phyloP scores from a whole-genome alignment of 2,888 invertebrate species.

The Brachyptera putata region DNA sequence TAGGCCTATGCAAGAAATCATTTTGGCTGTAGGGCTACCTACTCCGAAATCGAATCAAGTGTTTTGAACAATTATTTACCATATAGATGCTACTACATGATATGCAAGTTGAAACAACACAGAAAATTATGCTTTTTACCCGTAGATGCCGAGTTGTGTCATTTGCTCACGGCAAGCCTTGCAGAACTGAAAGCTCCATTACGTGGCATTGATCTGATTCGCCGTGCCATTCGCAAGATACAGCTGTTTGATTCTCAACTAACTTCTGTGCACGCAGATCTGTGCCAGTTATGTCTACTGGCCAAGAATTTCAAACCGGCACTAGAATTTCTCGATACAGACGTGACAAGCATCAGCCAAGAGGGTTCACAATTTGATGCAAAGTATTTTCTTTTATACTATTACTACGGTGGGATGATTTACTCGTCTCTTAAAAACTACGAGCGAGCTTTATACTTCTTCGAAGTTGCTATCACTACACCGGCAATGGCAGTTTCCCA shows the following conservation, averaged over 20 bases:
- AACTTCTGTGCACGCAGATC: conserved; percentile 90
- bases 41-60: too few relatives aligned
- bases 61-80: too few relatives aligned
- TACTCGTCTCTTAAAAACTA: conserved; percentile 91
- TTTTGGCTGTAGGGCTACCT: too few relatives aligned
- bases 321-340: conserved; percentile 79
- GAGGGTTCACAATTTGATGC: conserved; percentile 50
- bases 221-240: conserved; percentile 82
- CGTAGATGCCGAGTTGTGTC: conserved; percentile 87
- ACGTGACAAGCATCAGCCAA: conserved; percentile 86
- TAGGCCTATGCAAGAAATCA: too few relatives aligned
- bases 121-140: too few relatives aligned
- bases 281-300: conserved; percentile 86
- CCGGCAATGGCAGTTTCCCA: conserved; percentile 92
- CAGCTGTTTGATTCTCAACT: conserved; percentile 83
- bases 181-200: conserved; percentile 74
- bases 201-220: conserved; percentile 76
- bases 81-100: too few relatives aligned
- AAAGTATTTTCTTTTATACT: conserved; percentile 88
- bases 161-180: conserved; percentile 72
- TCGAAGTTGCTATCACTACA: conserved; percentile 94
- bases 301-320: conserved; percentile 92
- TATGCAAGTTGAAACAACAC: too few relatives aligned
- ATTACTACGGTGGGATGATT: conserved; percentile 97
- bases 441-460: conserved; percentile 89